A percentile compares a stretch with the other conserved stretches of the same genome.
Conservation (phyloP, 2,888 invertebrate species). For the Aplocera efformata region DNA sequence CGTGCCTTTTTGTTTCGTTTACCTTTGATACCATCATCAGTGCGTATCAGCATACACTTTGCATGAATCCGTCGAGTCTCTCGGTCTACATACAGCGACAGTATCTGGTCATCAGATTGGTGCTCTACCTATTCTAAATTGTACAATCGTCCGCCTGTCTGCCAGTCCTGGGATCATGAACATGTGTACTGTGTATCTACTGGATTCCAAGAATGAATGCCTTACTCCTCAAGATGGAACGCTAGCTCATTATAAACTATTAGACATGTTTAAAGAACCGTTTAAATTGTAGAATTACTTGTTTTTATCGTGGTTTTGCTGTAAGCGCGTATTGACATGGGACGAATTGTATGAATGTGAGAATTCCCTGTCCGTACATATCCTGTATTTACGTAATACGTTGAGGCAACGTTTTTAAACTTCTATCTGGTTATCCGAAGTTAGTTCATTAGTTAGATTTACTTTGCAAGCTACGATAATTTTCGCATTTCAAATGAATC, state of each 20-base stretch:
- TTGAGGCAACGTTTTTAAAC: not conserved
- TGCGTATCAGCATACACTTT: slow-evolving; percentile 20
- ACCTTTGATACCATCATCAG: slow-evolving; percentile 1
- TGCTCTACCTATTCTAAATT: slow-evolving; percentile 23
- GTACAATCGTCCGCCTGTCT: slow-evolving; percentile 51
- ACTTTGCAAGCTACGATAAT: too few relatives aligned
- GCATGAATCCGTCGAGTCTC: slow-evolving; percentile 24
- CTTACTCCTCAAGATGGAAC: slow-evolving; percentile 43
- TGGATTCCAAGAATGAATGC: slow-evolving; percentile 57
- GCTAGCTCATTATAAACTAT: slow-evolving; percentile 43
- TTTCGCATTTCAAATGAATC: too few relatives aligned
- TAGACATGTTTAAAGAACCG: slow-evolving; percentile 34
- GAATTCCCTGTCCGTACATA: not conserved
- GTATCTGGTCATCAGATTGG: slow-evolving; percentile 32
- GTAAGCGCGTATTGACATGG: slow-evolving; percentile 16
- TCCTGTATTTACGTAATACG: slow-evolving; percentile 2
- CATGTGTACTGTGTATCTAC: slow-evolving; percentile 36
- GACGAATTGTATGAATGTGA: slow-evolving; percentile 8
- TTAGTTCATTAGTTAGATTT: too few relatives aligned
- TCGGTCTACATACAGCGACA: slow-evolving; percentile 32
- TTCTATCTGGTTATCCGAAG: too few relatives aligned
- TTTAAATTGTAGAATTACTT: slow-evolving; percentile 28
- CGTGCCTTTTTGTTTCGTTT: slow-evolving; percentile 1
- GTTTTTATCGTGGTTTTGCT: slow-evolving; percentile 24
- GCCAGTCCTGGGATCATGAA: slow-evolving; percentile 34